Conservation (phyloP, 2,113 vertebrate genomes). For the Fregata magnificens region DNA sequence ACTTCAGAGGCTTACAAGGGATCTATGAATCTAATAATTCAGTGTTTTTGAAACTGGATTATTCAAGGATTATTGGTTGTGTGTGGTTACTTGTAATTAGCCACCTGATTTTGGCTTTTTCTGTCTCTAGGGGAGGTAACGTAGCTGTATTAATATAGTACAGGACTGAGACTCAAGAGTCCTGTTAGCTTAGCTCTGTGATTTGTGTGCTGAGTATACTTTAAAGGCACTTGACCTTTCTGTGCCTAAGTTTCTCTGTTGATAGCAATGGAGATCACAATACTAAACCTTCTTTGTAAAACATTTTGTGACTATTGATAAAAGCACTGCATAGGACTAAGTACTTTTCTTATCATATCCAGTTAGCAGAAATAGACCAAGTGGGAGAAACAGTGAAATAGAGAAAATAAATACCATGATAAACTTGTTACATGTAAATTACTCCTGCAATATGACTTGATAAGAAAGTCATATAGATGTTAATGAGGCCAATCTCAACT, state of each 20-base stretch:
- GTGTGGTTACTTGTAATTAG: slow-evolving; percentile 34
- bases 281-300: not conserved
- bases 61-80: slow-evolving; percentile 36
- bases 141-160: not conserved
- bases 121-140: not conserved
- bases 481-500: not conserved
- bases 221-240: slow-evolving; percentile 9
- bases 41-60: slow-evolving; percentile 6
- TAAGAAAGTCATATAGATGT: not conserved
- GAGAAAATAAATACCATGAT: not conserved
- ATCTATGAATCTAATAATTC: slow-evolving; percentile 56
- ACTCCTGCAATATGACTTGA: not conserved
- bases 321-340: not conserved
- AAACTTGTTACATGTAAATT: not conserved
- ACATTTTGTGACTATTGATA: not conserved
- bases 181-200: not conserved
- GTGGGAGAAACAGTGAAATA: not conserved
- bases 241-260: not conserved
- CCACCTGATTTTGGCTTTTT: not conserved
- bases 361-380: not conserved
- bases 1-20: slow-evolving; percentile 38
- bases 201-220: not conserved
- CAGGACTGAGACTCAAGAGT: not conserved
- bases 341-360: not conserved
- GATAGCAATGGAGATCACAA: not conserved